Evolutionary conservation across 2,888 invertebrate species (phyloP).

Genomic region (Philopedon plagiatum): DNA sequence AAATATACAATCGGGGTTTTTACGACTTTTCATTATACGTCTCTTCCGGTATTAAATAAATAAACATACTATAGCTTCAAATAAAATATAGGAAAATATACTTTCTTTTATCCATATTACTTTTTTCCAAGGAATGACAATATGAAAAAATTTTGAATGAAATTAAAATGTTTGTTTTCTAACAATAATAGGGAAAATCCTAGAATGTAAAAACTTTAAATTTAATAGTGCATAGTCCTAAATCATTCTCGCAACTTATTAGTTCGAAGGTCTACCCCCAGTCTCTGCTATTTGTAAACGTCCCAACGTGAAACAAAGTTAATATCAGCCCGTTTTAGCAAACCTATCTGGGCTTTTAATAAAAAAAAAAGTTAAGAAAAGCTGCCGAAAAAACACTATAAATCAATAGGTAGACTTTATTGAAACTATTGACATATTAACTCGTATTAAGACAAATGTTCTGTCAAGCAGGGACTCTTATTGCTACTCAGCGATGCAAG

Average conservation of each 20-base stretch:
- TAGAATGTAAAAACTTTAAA: no score
- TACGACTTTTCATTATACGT: conserved; percentile 37
- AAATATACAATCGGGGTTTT: conserved; percentile 42
- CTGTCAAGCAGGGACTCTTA: conserved; percentile 66
- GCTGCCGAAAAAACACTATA: conserved; percentile 51
- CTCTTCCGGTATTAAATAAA: conserved; percentile 24
- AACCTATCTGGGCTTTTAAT: conserved; percentile 30
- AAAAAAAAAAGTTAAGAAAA: conserved; percentile 39
- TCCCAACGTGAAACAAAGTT: background rate
- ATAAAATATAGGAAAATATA: no score
- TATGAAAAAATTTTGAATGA: no score
- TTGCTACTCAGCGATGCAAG: conserved; percentile 59
- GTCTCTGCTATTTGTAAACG: background rate
- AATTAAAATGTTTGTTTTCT: no score
- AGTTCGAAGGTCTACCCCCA: background rate
- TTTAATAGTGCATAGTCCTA: no score
- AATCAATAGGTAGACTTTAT: conserved; percentile 61
- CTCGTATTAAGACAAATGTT: conserved; percentile 66
- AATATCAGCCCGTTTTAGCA: background rate
- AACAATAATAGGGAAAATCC: no score
- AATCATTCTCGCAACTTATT: no score
- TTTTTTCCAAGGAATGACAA: no score
- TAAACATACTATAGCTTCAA: conserved; percentile 1
- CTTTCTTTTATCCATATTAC: no score
- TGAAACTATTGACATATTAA: conserved; percentile 62